Percentiles rank a stretch among this genome's conserved stretches.
phyloP scores from a whole-genome alignment of 2,797 vertebrate species.

The Typhlichthys eigenmanni region DNA sequence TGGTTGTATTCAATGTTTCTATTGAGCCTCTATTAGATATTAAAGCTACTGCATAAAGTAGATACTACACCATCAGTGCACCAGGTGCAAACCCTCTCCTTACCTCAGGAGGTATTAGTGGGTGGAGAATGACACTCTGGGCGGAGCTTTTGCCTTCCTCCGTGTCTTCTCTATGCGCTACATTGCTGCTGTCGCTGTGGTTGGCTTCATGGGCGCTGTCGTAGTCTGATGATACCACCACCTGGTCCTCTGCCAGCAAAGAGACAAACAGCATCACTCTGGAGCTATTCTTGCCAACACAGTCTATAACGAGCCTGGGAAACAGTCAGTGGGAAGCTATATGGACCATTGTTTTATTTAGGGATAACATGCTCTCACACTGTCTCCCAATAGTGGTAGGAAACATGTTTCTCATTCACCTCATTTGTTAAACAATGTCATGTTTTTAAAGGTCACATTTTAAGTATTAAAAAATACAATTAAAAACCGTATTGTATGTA shows the following conservation, averaged over 20 bases:
- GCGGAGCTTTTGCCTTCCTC: constrained; percentile 76
- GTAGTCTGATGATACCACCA: constrained; percentile 89
- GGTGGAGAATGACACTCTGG: constrained; percentile 77
- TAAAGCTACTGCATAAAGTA: too few species aligned
- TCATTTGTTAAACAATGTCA: too few species aligned
- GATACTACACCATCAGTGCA: background rate
- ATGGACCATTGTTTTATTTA: too few species aligned
- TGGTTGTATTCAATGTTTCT: background rate
- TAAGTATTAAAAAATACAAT: too few species aligned
- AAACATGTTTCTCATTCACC: too few species aligned
- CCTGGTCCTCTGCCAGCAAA: constrained; percentile 79
- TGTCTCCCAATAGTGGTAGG: too few species aligned
- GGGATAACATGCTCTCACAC: too few species aligned
- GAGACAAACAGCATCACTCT: constrained; percentile 18
- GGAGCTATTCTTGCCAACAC: background rate
- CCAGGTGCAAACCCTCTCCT: constrained; percentile 2
- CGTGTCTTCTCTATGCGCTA: constrained; percentile 84
- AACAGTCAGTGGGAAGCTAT: background rate
- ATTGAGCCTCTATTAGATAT: too few species aligned
- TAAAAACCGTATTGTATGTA: too few species aligned
- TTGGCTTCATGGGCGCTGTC: constrained; percentile 89
- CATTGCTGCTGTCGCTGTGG: constrained; percentile 93
- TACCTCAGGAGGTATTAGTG: constrained; percentile 77
- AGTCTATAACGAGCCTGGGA: background rate
- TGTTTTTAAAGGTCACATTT: too few species aligned